These are phyloP conservation scores for Rhopalosiphum nymphaeae DNA, from an alignment of 2,888 invertebrate species.

Conservation along the genomic window DNA sequence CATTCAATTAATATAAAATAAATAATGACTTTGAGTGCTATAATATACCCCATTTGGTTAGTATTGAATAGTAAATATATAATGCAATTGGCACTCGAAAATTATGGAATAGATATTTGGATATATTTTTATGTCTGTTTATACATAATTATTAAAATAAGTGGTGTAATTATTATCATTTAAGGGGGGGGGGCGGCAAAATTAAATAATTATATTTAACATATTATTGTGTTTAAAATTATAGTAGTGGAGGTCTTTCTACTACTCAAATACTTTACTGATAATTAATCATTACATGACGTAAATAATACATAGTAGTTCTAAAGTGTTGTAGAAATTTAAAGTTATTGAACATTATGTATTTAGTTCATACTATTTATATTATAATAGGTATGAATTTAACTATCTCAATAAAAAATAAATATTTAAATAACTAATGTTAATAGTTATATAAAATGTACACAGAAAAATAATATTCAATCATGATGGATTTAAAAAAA, in stretches of 20 bases:
- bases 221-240: not conserved
- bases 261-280: not conserved
- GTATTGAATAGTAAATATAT: not conserved
- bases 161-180: not conserved
- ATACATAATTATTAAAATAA: not conserved
- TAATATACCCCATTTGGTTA: not conserved
- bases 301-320: not conserved
- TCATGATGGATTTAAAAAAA: not conserved
- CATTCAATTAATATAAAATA: not conserved
- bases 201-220: not conserved
- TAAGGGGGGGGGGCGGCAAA: not conserved
- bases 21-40: not conserved
- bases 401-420: not conserved
- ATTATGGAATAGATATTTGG: not conserved
- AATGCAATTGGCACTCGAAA: not conserved
- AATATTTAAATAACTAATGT: not conserved
- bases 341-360: not conserved
- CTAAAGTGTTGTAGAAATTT: not conserved
- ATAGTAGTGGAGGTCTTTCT: not conserved
- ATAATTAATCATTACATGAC: not conserved
- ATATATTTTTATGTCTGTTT: not conserved
- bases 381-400: not conserved
- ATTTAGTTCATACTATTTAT: not conserved
- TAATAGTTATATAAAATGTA: not conserved
- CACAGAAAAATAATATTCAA: not conserved